Base-by-base conservation (phyloP, 1,140 invertebrate genomes). In the Pseudachorutes palmiensis region DNA sequence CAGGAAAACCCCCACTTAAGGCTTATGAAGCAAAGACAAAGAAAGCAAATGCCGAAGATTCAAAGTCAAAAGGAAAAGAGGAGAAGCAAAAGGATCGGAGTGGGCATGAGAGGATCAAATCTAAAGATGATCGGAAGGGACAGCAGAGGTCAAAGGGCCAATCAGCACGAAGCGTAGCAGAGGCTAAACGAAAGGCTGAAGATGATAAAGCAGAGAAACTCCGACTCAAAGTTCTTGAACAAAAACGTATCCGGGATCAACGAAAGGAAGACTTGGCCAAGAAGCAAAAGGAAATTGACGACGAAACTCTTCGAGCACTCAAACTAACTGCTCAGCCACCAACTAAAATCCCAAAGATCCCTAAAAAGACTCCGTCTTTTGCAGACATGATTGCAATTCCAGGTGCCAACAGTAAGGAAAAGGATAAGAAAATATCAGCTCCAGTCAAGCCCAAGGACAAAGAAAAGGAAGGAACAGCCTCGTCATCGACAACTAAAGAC, bases 181-280 rank as follows among this genome's bases (percentile, higher is more conserved):
- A 30, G 36, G 62, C 45, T 0, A n/a, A 3, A 28, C 9, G 28
- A 9, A 33, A 45, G 24, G 24, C 24, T 16, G 51, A 55, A 24
- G 12, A 55, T 3, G 63, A 63, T 14, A 48, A 64, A 29, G 45
- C 32, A 3, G 66, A 45, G 1, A 68, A 66, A 45, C 33, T 69
- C 22, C 59, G 61, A 32, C 61, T 55, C 14, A 65, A 69, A 32
- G 58, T 66, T 22, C 59, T 55, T 45, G 67, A 69, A 26, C 48
- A 65, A 29, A 65, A 65, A 58, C 55, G 55, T 29, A 33, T 69
- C 31, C 36, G 59, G 41, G 57, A 65, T n/a, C 57, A 61, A 28
- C 55, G 67, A 66, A 71, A 62, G 60, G 72, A 74, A 69, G 73
- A 76, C 65, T 70, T 57, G 2, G 30, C n/a, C 1, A 68, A 66